Conservation (phyloP, 2,113 vertebrate species). For the Zosterops lateralis region DNA sequence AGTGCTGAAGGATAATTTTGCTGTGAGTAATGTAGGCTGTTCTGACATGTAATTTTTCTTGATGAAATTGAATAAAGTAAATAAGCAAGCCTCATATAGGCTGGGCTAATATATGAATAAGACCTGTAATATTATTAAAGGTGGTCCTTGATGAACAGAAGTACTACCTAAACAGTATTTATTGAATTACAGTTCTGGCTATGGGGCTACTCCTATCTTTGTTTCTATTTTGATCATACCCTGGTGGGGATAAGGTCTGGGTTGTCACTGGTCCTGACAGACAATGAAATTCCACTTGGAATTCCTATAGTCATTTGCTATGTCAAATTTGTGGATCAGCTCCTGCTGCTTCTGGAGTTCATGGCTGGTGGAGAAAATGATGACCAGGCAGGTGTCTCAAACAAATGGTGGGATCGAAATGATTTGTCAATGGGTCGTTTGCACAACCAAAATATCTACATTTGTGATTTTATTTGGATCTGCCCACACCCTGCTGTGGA, state of each 20-base stretch:
- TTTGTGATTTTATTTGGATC: neutral
- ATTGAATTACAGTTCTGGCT: neutral
- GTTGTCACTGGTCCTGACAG: neutral
- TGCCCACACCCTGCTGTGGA: neutral
- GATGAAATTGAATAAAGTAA: neutral
- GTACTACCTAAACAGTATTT: neutral
- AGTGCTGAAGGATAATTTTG: neutral
- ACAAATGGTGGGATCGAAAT: neutral
- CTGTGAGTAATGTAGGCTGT: accelerated
- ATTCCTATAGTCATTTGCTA: neutral
- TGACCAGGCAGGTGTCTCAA: neutral
- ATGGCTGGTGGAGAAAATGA: neutral
- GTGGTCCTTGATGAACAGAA: neutral
- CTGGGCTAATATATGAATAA: neutral
- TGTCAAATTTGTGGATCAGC: neutral
- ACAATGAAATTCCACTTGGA: neutral
- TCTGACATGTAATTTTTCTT: neutral
- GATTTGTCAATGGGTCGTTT: neutral
- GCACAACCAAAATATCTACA: neutral
- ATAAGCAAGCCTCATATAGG: neutral
- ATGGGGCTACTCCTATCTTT: neutral
- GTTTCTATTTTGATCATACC: neutral
- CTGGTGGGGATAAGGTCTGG: neutral
- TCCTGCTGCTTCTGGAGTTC: neutral
- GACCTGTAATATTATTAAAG: neutral